phyloP scores from a whole-genome alignment of 2,797 vertebrate genomes.

The Coluber constrictor region DNA sequence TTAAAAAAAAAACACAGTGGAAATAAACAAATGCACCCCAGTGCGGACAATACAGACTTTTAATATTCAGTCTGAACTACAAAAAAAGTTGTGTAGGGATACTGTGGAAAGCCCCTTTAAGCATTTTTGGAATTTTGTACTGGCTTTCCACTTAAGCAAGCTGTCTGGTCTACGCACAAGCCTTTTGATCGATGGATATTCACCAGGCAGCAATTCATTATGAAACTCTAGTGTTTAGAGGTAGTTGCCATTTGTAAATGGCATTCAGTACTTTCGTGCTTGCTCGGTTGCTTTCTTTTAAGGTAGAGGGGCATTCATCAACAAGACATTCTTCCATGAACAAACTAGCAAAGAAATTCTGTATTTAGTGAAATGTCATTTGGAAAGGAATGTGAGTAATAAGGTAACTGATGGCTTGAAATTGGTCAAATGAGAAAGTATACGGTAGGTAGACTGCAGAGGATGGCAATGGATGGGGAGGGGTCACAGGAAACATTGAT shows the following conservation, averaged over 20 bases:
- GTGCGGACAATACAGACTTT: neutral
- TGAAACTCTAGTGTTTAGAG: constrained; percentile 25
- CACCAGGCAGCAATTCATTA: constrained; percentile 22
- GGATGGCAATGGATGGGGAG: too few species aligned
- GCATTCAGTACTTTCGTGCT: neutral
- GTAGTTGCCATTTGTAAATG: constrained; percentile 42
- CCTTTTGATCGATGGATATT: neutral
- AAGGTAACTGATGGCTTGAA: constrained; percentile 36
- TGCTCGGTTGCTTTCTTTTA: neutral
- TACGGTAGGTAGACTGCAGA: neutral
- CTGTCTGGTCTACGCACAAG: neutral
- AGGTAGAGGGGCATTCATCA: constrained; percentile 39
- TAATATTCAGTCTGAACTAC: rapidly evolving
- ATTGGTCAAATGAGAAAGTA: neutral
- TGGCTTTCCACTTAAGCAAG: constrained; percentile 10
- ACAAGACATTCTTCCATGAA: constrained; percentile 4
- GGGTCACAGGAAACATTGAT: neutral
- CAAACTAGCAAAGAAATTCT: neutral
- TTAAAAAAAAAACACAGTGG: neutral
- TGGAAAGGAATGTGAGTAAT: neutral
- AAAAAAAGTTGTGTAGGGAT: neutral
- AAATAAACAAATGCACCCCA: rapidly evolving
- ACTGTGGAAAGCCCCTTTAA: neutral
- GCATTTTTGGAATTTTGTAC: neutral
- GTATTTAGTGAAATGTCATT: rapidly evolving